phyloP scores from a whole-genome alignment of 1,140 invertebrate species.

The Ceratina calcarata region DNA sequence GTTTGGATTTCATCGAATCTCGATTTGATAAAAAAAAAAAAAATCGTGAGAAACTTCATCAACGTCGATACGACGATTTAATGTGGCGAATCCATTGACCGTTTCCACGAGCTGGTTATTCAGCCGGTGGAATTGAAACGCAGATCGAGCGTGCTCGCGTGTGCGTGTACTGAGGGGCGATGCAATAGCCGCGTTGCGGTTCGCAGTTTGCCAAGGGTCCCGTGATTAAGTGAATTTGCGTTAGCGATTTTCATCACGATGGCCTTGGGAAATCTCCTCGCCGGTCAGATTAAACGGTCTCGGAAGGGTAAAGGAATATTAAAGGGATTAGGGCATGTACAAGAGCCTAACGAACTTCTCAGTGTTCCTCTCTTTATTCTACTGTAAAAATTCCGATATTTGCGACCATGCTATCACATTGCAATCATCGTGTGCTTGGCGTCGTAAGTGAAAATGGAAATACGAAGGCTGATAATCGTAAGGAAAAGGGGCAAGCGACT shows the following conservation, averaged over 20 bases:
- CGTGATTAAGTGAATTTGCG: constrained; percentile 62
- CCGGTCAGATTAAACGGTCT: constrained; percentile 52
- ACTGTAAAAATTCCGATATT: too few species aligned
- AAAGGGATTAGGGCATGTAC: constrained; percentile 42
- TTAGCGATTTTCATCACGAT: constrained; percentile 64
- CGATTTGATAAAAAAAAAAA: not conserved
- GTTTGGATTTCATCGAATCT: not conserved
- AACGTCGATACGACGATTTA: not conserved
- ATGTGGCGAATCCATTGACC: not conserved
- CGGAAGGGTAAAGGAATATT: constrained; percentile 60
- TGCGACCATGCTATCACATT: too few species aligned
- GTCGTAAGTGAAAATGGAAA: too few species aligned
- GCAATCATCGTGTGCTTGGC: too few species aligned
- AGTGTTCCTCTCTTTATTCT: not conserved
- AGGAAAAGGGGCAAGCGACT: too few species aligned
- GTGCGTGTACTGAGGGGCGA: too few species aligned
- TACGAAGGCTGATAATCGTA: too few species aligned
- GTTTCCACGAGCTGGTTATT: not conserved
- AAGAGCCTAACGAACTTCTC: constrained; percentile 29
- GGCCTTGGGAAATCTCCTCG: constrained; percentile 53
- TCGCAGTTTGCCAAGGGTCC: not conserved
- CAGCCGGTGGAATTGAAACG: not conserved
- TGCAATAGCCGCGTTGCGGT: not conserved
- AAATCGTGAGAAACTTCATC: too few species aligned
- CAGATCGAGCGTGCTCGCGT: not conserved